phyloP scores from a whole-genome alignment of 2,888 invertebrate species.

The Drosophila emarginata region DNA sequence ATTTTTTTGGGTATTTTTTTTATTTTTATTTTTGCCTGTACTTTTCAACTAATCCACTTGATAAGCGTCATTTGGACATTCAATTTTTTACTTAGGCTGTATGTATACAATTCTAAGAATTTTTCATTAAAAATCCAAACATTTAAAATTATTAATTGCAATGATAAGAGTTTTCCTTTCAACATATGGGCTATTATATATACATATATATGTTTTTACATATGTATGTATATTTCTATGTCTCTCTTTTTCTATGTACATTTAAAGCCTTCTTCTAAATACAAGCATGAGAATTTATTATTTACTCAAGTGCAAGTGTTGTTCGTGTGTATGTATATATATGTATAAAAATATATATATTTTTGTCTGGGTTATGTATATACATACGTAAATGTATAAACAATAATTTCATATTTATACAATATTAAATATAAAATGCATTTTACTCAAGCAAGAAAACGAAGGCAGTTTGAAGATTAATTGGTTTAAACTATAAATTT shows the following conservation, averaged over 20 bases:
- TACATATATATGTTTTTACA: not conserved
- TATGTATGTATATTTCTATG: not conserved
- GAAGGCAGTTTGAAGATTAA: slow-evolving; percentile 10
- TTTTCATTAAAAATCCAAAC: not conserved
- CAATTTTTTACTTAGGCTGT: not conserved
- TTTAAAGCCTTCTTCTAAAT: not conserved
- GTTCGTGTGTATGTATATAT: not conserved
- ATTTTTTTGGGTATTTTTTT: not conserved
- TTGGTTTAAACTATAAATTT: no score
- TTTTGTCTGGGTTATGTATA: not conserved
- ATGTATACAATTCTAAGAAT: not conserved
- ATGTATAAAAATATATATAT: slow-evolving; percentile 15
- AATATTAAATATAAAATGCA: slow-evolving; percentile 40
- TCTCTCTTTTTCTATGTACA: not conserved
- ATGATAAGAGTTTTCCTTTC: slow-evolving; percentile 7
- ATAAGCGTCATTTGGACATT: not conserved
- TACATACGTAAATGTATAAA: slow-evolving; percentile 2
- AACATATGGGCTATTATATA: not conserved
- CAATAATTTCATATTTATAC: slow-evolving; percentile 36
- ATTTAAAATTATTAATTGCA: not conserved
- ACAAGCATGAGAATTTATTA: slow-evolving; percentile 40
- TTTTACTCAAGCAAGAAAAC: slow-evolving; percentile 46
- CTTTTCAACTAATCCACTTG: not conserved
- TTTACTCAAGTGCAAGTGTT: slow-evolving; percentile 71
- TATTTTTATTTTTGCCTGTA: not conserved